Base-by-base conservation (phyloP, 2,888 invertebrate genomes). In the Erebia palarica region DNA sequence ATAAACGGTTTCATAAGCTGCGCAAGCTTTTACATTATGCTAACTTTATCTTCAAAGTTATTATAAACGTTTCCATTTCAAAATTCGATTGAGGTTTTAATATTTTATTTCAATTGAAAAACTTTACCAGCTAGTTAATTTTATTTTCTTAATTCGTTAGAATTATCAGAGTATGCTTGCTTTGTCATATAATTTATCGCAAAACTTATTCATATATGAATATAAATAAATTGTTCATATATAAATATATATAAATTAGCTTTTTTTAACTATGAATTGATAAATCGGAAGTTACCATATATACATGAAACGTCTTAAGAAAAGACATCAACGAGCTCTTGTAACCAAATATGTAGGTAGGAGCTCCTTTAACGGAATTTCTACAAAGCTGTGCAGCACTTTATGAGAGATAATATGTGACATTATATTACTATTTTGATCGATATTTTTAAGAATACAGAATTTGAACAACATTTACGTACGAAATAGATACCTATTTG, bases 301-400 rank as follows among this genome's bases (percentile, higher is more conserved):
- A 9, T 2, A 61, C 59, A 14, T 58, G 7, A 63, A 73, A 68
- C 75, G 74, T 78, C 80, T 80, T 82, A 86, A 81, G 81, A 86
- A 90, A 90, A 90, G 88, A 90, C 83, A 82, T 90, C 89, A 90
- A 91, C 90, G 91, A 80, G 81, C 73, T 73, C 65, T 42, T 66
- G 57, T 36, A 63, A 59, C 65, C 47, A 64, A 70, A 74, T 55
- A 66, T 55, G 47, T 72, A 59, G 60, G 27, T 11, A 53, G 27
- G 27, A 53, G 53, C 42, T 65, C 65, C 65, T 55, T 67, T 44
- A 57, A 60, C 60, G 18, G 44, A 65, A 55, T 44, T 21, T 63
- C 14, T 47, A 2, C 18, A 47, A 47, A 44, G 16, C 44, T 44
- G 44, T 44, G 16, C 11, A 61, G 10, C 27, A 64, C 8, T 36